Conservation (phyloP, 2,797 vertebrate genomes). For the Hapalemur alaotrensis region DNA sequence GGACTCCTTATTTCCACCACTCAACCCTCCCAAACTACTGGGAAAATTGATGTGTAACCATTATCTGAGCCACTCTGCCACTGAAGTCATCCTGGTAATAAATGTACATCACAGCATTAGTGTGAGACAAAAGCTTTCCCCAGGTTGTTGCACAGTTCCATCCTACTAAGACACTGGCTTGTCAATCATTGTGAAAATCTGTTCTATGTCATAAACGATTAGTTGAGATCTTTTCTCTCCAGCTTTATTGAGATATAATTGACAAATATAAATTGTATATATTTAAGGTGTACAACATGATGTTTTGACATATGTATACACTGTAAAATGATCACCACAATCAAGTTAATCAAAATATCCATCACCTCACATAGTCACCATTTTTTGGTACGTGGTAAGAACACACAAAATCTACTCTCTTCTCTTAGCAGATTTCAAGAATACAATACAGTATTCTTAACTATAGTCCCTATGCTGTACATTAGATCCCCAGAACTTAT, state of each 20-base stretch:
- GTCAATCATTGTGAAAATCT: not conserved
- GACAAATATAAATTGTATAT: not conserved
- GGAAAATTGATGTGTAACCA: not conserved
- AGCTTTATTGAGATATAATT: not conserved
- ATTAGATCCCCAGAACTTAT: not conserved
- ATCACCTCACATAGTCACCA: not conserved
- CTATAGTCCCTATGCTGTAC: not conserved
- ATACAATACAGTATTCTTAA: not conserved
- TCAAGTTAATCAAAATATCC: not conserved
- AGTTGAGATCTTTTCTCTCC: not conserved
- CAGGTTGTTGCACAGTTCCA: not conserved
- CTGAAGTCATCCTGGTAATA: not conserved
- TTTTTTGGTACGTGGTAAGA: not conserved
- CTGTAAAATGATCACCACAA: not conserved
- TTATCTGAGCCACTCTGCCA: not conserved
- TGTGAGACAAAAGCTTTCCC: not conserved
- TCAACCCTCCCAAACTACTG: not conserved
- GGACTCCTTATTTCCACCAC: conserved; percentile 21
- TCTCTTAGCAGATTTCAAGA: not conserved
- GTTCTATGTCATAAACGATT: not conserved
- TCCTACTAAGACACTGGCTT: not conserved
- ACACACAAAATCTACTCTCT: not conserved
- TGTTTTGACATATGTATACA: not conserved
- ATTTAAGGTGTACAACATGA: not conserved
- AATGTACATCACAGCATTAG: not conserved